Evolutionary conservation across 2,113 vertebrate species (phyloP), one percentile per base, ranked within the genome.

Genomic region (Chlamydotis undulata): DNA sequence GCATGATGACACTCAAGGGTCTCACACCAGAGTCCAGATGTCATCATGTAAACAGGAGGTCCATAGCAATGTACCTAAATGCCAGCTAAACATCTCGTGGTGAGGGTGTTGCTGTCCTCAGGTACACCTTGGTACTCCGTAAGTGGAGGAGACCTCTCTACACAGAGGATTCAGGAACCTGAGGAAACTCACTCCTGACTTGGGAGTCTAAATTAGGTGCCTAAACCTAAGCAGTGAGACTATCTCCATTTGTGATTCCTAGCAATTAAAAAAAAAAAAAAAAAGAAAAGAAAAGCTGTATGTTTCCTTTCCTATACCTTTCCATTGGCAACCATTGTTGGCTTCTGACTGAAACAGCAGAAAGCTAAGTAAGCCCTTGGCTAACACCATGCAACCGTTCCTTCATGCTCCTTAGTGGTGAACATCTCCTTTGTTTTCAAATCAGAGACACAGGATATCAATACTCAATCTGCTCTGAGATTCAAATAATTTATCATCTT

Each of bases 171-270:
- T 11, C 15, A 59, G 33, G 29, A 76, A 57, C 4, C 10, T 22
- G 2, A 7, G 0, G 1, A 76, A 5, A 35, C 10, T 85, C 23
- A 14, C 7, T 78, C 13, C 3, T 60, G 57, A 52, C 1, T 11
- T 70, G 11, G 2, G 3, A 39, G 10, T 12, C 23, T 88, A 47
- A 70, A 50, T 67, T 63, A 63, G 2, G 1, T 71, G 14, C 10
- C 45, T 52, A 67, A 83, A 25, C 7, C 19, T 49, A 52, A 61
- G 14, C 26, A 39, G 43, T 45, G 14, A 39, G 14, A 57, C 17
- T 37, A 13, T 14, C 4, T n/a, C 19, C 22, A 21, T 64, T 19
- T 56, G 28, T 29, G 52, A 76, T 28, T 77, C 6, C 6, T 23
- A 39, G 4, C 7, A 68, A 3, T n/a, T 37, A 12, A 59, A 73